phyloP scores from a whole-genome alignment of 64 coral and sea anemone species.

The Platygyra sinensis region DNA sequence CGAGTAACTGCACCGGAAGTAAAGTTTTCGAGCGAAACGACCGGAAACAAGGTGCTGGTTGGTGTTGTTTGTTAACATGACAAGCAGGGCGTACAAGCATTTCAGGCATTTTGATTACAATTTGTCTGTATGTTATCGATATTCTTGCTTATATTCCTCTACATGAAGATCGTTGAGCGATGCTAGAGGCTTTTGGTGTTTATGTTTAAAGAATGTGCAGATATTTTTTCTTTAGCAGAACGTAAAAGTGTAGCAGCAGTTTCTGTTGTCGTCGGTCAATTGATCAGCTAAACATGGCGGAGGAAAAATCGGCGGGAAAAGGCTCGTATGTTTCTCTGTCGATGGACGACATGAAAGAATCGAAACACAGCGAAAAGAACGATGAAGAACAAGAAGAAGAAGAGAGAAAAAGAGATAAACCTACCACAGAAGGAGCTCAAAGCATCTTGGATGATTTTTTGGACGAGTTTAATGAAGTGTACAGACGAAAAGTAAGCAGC shows the following conservation, averaged over 20 bases:
- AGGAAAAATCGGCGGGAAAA: neutral
- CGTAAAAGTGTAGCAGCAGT: neutral
- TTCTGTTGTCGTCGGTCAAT: neutral
- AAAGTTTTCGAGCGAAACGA: neutral
- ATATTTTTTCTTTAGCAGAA: neutral
- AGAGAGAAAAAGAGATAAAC: neutral
- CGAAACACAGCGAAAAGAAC: neutral
- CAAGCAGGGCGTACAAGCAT: neutral
- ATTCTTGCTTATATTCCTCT: neutral
- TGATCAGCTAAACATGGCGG: neutral
- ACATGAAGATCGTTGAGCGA: neutral
- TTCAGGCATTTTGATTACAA: neutral
- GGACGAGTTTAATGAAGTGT: neutral
- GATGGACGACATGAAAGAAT: neutral
- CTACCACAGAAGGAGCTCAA: neutral
- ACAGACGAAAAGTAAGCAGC: neutral
- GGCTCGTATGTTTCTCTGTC: neutral
- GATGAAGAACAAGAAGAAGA: neutral
- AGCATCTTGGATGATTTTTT: neutral
- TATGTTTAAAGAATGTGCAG: neutral
- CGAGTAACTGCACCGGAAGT: neutral
- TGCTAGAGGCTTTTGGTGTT: neutral
- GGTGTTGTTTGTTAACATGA: neutral
- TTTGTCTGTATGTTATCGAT: neutral
- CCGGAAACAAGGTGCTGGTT: neutral